These are phyloP conservation scores for Ianthella basta DNA, from an alignment of 37 sponge, comb jelly and placozoan genomes.

Conservation along the genomic window DNA sequence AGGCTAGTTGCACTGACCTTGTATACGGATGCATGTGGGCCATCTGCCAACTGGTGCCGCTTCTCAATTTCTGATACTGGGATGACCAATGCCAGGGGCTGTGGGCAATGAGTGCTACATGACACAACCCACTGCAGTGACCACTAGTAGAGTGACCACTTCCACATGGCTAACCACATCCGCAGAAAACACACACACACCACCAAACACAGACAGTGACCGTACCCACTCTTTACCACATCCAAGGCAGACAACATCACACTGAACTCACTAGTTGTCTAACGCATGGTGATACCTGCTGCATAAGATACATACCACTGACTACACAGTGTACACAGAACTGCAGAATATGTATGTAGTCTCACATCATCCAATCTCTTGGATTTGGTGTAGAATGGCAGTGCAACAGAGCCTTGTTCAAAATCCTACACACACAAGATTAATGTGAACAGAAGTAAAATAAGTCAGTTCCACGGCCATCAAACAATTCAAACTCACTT, in stretches of 20 bases:
- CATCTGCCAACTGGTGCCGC: no score
- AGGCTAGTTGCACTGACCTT: no score
- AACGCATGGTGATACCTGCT: not conserved
- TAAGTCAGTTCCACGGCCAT: not conserved
- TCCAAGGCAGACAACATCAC: not conserved
- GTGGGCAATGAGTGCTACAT: no score
- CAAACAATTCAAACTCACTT: not conserved
- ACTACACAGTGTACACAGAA: not conserved
- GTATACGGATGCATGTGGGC: no score
- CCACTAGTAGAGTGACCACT: not conserved
- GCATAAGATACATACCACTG: not conserved
- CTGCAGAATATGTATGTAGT: not conserved
- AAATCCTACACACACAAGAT: no score
- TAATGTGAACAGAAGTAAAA: no score
- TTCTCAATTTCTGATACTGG: no score
- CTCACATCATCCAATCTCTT: not conserved
- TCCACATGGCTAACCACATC: no score
- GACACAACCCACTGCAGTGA: not conserved
- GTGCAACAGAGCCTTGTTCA: no score
- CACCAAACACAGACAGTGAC: not conserved
- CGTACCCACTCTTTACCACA: not conserved
- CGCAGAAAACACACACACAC: conserved; percentile 2
- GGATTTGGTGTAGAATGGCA: no score
- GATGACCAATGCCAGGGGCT: no score
- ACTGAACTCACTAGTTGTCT: not conserved